phyloP scores from a whole-genome alignment of 2,113 vertebrate genomes.

The Aphyosemion australe region DNA sequence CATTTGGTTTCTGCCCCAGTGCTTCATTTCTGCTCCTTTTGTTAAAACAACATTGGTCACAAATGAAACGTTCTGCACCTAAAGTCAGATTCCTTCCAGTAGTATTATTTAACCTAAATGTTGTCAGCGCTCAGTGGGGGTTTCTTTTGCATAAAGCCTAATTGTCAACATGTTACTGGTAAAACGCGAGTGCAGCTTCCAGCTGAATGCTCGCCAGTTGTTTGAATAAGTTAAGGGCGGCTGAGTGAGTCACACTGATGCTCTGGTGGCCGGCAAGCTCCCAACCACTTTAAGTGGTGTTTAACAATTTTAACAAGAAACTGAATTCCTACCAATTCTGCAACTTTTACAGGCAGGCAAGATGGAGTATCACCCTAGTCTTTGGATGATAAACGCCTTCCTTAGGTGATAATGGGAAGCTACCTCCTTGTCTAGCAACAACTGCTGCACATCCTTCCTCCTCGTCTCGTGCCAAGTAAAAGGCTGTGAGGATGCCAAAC shows the following conservation, averaged over 20 bases:
- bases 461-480: conserved; percentile 59
- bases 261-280: conserved; percentile 2
- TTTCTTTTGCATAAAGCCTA: conserved; percentile 4
- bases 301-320: conserved; percentile 29
- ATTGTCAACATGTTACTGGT: background rate
- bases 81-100: background rate
- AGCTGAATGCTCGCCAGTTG: background rate
- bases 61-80: background rate
- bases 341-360: conserved; percentile 32
- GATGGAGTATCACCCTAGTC: conserved; percentile 22
- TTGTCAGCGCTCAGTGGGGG: background rate
- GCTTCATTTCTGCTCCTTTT: conserved; percentile 28
- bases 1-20: conserved; percentile 40
- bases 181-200: background rate
- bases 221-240: conserved; percentile 25
- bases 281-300: conserved; percentile 20
- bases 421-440: conserved; percentile 46
- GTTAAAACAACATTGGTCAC: background rate
- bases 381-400: conserved; percentile 44
- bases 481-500: conserved; percentile 57
- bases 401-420: conserved; percentile 66
- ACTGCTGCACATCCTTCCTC: conserved; percentile 46
- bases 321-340: conserved; percentile 15
- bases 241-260: conserved; percentile 23
- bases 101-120: background rate